phyloP scores from a whole-genome alignment of 2,113 vertebrate genomes.

The Solenodon paradoxus region DNA sequence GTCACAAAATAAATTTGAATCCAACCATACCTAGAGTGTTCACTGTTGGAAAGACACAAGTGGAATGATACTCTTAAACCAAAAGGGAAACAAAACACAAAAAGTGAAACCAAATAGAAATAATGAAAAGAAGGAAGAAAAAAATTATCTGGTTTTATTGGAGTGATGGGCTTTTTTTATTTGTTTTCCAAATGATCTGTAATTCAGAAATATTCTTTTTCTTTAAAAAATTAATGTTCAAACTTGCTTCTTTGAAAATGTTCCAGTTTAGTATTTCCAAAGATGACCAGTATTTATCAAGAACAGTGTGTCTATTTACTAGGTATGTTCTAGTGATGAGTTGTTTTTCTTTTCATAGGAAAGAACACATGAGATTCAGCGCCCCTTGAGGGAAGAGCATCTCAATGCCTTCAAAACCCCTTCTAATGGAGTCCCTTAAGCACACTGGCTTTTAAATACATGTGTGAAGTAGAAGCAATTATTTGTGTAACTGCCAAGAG shows the following conservation, averaged over 20 bases:
- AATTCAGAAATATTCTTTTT: background rate
- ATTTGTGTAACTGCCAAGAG: background rate
- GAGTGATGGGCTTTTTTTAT: background rate
- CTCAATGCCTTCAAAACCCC: background rate
- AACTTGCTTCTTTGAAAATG: background rate
- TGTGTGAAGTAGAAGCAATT: conserved; percentile 3
- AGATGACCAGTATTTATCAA: background rate
- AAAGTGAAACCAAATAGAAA: background rate
- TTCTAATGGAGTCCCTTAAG: background rate
- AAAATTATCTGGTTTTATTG: background rate
- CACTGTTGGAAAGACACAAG: background rate
- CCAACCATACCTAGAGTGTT: background rate
- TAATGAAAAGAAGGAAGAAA: background rate
- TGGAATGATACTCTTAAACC: background rate
- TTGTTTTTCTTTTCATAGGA: background rate
- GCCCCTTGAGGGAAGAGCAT: background rate
- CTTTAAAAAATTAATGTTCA: background rate
- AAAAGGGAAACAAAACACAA: background rate
- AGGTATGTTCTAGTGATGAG: background rate
- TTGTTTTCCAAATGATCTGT: background rate
- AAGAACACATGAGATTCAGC: background rate
- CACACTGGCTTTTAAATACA: background rate
- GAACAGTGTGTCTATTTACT: background rate
- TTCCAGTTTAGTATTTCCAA: background rate
- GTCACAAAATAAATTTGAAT: background rate